These are phyloP conservation scores for Gibbula magus DNA, from an alignment of 2,888 invertebrate species.

Conservation along the genomic window DNA sequence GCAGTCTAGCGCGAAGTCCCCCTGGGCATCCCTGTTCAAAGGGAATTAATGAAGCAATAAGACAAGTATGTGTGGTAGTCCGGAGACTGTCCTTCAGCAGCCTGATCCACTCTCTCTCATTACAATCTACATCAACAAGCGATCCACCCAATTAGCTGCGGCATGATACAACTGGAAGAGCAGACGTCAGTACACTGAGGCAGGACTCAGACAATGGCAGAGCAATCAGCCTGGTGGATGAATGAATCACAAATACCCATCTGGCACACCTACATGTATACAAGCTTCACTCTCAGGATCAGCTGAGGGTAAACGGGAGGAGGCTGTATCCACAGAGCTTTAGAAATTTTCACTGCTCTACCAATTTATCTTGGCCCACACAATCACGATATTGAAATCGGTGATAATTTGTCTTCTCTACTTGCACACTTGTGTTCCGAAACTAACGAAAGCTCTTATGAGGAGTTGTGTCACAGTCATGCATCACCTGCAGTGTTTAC, in stretches of 20 bases:
- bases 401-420: no score
- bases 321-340: no score
- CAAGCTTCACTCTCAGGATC: neutral
- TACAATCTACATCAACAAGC: neutral
- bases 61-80: neutral
- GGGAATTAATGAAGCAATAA: constrained; percentile 20
- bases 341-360: no score
- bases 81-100: neutral
- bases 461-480: no score
- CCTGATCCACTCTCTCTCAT: neutral
- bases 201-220: no score
- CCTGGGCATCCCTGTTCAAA: constrained; percentile 15
- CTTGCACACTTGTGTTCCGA: no score
- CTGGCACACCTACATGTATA: neutral
- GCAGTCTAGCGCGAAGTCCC: constrained; percentile 1
- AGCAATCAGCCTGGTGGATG: neutral
- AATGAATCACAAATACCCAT: neutral
- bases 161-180: neutral
- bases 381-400: no score
- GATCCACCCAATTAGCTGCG: neutral
- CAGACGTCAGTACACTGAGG: neutral
- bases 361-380: no score
- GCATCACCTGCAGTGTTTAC: no score
- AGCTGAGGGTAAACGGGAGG: neutral
- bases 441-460: no score